Base-by-base conservation (phyloP, 2,888 invertebrate species). In the Agrochola lychnidis region DNA sequence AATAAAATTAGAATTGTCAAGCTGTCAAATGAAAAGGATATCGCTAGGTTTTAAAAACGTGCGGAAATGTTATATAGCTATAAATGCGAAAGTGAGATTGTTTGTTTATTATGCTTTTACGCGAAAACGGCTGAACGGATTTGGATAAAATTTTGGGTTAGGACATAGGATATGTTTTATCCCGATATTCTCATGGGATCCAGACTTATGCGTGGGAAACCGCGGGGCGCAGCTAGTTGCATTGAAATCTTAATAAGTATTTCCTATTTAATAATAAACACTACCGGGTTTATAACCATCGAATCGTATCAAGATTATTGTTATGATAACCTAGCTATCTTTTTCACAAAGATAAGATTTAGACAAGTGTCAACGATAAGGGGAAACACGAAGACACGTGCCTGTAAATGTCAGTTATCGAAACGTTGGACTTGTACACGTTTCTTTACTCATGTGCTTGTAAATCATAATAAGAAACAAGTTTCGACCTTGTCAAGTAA, bases 291-390 rank as follows among this genome's bases (percentile, higher is more conserved):
- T 6, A n/a, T 45, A 19, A 45, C 5, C 64, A 45, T 45, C 12
- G 4, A 48, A 48, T 48, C 4, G 6, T 14, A 53, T 63, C 53
- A 25, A 45, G 42, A 75, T 63, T 25, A 45, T 36, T 42, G 51
- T 19, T 51, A 70, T 19, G 19, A 62, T 74, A 62, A 53, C 51
- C 1, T 63, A 48, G 40, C 42, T 36, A 61, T 61, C 16, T 25
- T 51, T 22, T 75, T 48, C 56, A 3, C 19, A 40, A 36, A 64
- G 36, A 76, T 63, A 63, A 51, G 51, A 76, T 59, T 48, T 14
- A 9, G 14, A 53, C 42, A 67, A 42, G 56, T 63, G 68, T 67
- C 16, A 36, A n/a, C 19, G 67, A 51, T 76, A 48, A 6, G 6
- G 4, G 1, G n/a, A 36, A 42, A n/a, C 45, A 45, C 45, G 14